Percentiles rank a stretch among this genome's conserved stretches.
Conservation (phyloP, 1,140 invertebrate genomes). For the Phortica variegata region DNA sequence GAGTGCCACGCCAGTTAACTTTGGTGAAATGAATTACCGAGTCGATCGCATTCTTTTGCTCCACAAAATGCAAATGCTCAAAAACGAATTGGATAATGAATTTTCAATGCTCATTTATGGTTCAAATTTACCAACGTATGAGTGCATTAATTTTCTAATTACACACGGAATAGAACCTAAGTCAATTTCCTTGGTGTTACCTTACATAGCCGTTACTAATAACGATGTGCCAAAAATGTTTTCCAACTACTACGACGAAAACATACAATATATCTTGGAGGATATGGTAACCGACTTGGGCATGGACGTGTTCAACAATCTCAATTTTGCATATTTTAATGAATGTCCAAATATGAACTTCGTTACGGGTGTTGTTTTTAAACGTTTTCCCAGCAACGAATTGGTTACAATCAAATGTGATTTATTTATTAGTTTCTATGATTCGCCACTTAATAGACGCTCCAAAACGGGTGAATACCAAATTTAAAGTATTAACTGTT, state of each 20-base stretch:
- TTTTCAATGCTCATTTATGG: conserved; percentile 35
- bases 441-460: conserved; percentile 17
- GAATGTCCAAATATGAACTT: conserved; percentile 2
- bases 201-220: neutral
- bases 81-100: conserved; percentile 8
- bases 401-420: conserved; percentile 24
- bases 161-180: conserved; percentile 17
- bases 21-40: conserved; percentile 33
- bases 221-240: conserved; percentile 10
- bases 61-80: conserved; percentile 29
- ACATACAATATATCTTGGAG: conserved; percentile 27
- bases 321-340: conserved; percentile 19
- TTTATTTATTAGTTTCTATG: conserved; percentile 34
- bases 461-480: conserved; percentile 7
- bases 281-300: conserved; percentile 28
- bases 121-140: conserved; percentile 25
- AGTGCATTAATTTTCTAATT: conserved; percentile 36
- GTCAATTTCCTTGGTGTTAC: conserved; percentile 19
- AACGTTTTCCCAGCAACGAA: neutral
- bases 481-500: too few species aligned
- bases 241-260: conserved; percentile 20
- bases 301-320: conserved; percentile 7
- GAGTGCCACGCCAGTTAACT: conserved; percentile 34
- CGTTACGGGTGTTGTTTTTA: conserved; percentile 17
- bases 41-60: conserved; percentile 33